Percentiles rank a stretch among this genome's conserved stretches.
phyloP scores from a whole-genome alignment of 2,888 invertebrate genomes.

The Lasioglossum malachurum region DNA sequence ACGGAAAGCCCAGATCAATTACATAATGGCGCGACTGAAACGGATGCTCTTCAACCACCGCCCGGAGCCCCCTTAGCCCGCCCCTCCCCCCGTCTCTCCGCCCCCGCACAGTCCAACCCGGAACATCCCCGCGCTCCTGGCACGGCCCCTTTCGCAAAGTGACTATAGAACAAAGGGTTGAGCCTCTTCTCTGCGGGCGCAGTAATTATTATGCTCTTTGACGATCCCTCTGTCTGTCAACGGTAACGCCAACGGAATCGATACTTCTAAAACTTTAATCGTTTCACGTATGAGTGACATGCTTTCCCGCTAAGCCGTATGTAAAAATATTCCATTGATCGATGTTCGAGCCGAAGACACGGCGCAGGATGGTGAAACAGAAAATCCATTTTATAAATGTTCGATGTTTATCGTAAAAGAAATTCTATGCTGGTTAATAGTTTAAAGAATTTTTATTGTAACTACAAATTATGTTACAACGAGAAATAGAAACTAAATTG shows the following conservation, averaged over 20 bases:
- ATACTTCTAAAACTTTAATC: slow-evolving; percentile 83
- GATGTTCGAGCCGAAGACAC: not conserved
- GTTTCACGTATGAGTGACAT: slow-evolving; percentile 69
- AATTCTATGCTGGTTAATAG: not conserved
- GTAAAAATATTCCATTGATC: slow-evolving; percentile 50
- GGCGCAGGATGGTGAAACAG: no score
- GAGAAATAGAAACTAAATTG: no score
- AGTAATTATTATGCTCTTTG: slow-evolving; percentile 85
- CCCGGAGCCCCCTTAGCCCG: slow-evolving; percentile 63
- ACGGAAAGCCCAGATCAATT: slow-evolving; percentile 81
- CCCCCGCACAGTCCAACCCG: not conserved
- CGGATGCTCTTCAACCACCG: slow-evolving; percentile 77
- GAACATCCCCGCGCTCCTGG: slow-evolving; percentile 49
- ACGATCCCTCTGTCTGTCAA: slow-evolving; percentile 83
- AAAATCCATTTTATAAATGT: not conserved
- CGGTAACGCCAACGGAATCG: slow-evolving; percentile 79
- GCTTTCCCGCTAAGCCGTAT: slow-evolving; percentile 36
- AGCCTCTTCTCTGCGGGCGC: slow-evolving; percentile 83
- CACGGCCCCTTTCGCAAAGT: slow-evolving; percentile 81
- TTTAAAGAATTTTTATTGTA: no score
- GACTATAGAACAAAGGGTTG: slow-evolving; percentile 84
- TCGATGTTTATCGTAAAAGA: not conserved
- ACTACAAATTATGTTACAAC: no score
- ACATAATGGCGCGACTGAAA: slow-evolving; percentile 82
- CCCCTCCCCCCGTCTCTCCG: slow-evolving; percentile 1